Evolutionary conservation across 2,113 vertebrate species (phyloP).

Genomic region (Epinephelus fuscoguttatus): DNA sequence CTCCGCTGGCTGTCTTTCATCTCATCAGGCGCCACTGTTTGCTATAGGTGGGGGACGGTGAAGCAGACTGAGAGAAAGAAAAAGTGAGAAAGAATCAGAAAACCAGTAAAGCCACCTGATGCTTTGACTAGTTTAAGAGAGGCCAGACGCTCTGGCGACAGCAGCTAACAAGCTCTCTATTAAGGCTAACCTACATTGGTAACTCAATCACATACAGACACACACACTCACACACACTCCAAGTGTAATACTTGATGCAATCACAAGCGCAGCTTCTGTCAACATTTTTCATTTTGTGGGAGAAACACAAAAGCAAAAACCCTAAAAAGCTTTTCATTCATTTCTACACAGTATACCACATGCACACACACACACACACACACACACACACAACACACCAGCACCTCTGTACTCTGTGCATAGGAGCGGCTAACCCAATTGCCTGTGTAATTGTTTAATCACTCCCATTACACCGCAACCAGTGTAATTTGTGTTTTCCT

Average conservation of each 20-base stretch:
- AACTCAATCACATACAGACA: conserved; percentile 60
- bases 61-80: conserved; percentile 23
- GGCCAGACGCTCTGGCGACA: conserved; percentile 57
- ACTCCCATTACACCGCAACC: conserved; percentile 80
- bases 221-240: conserved; percentile 2
- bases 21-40: conserved; percentile 41
- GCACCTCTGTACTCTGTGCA: conserved; percentile 65
- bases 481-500: conserved; percentile 80
- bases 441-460: conserved; percentile 86
- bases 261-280: conserved; percentile 47
- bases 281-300: conserved; percentile 32
- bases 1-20: conserved; percentile 60
- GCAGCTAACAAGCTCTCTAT: conserved; percentile 74
- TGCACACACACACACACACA: not conserved
- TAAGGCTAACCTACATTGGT: conserved; percentile 63
- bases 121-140: conserved; percentile 70
- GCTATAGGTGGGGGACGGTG: conserved; percentile 37
- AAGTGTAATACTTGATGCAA: conserved; percentile 38
- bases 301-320: conserved; percentile 15
- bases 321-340: conserved; percentile 18
- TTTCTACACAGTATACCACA: conserved; percentile 14
- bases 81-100: conserved; percentile 22
- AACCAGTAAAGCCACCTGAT: conserved; percentile 68
- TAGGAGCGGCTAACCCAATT: conserved; percentile 77
- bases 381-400: conserved; percentile 16